A percentile compares a stretch with the other conserved stretches of the same genome.
These are phyloP conservation scores for Coremacera marginata DNA, from an alignment of 2,888 invertebrate species.

Conservation along the genomic window DNA sequence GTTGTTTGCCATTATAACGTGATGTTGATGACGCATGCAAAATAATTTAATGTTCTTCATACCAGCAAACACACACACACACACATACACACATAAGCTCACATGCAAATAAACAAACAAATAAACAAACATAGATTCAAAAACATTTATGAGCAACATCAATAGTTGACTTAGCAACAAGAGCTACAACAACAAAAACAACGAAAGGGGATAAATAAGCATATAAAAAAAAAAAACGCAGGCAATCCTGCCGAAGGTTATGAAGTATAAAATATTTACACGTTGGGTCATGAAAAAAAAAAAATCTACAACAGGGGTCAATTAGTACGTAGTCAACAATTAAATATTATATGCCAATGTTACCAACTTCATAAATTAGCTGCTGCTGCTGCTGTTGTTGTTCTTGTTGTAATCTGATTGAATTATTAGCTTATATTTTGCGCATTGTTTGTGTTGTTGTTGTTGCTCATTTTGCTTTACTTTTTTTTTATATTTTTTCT, in stretches of 20 bases:
- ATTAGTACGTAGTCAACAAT: neutral
- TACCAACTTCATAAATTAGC: conserved; percentile 27
- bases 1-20: neutral
- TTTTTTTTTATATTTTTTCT: neutral
- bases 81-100: neutral
- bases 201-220: conserved; percentile 1
- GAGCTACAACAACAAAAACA: conserved; percentile 16
- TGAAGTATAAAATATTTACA: neutral
- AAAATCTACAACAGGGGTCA: conserved; percentile 10
- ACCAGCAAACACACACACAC: conserved; percentile 25
- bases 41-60: neutral
- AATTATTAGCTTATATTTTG: neutral
- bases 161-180: conserved; percentile 2
- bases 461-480: conserved; percentile 9
- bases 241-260: conserved; percentile 3
- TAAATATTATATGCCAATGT: conserved; percentile 1
- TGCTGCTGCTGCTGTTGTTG: neutral
- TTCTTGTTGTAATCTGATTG: conserved; percentile 5
- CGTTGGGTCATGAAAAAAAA: conserved; percentile 10
- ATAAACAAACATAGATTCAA: neutral
- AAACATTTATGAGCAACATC: conserved; percentile 12
- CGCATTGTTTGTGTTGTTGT: neutral
- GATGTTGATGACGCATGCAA: conserved; percentile 21
- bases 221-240: conserved; percentile 1
- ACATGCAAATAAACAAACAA: neutral